phyloP scores from a whole-genome alignment of 2,888 invertebrate species.

The Ormyrus thymus region DNA sequence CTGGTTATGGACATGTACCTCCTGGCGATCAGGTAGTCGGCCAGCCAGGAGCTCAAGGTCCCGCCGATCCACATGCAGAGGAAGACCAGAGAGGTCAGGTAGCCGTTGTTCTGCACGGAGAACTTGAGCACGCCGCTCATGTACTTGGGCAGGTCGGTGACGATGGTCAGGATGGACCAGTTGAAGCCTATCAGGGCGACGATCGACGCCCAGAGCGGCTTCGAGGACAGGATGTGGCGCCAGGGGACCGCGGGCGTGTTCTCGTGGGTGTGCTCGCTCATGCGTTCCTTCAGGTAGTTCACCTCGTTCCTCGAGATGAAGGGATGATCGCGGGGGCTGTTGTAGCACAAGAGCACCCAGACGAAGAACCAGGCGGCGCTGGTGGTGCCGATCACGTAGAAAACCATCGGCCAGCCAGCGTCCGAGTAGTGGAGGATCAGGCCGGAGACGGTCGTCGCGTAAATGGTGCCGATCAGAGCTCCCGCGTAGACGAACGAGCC shows the following conservation, averaged over 20 bases:
- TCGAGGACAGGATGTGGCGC: slow-evolving; percentile 75
- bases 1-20: slow-evolving; percentile 70
- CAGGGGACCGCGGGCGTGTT: slow-evolving; percentile 68
- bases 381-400: slow-evolving; percentile 86
- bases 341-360: slow-evolving; percentile 76
- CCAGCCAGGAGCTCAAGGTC: slow-evolving; percentile 70
- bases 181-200: slow-evolving; percentile 77
- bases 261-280: slow-evolving; percentile 67
- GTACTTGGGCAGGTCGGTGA: slow-evolving; percentile 74
- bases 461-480: slow-evolving; percentile 81
- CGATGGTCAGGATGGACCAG: slow-evolving; percentile 73
- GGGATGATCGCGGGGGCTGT: slow-evolving; percentile 72
- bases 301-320: slow-evolving; percentile 71
- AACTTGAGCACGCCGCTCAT: slow-evolving; percentile 74
- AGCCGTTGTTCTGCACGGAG: slow-evolving; percentile 73
- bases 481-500: slow-evolving; percentile 89
- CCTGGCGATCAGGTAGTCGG: slow-evolving; percentile 72
- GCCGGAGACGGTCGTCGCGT: slow-evolving; percentile 82
- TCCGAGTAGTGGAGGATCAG: slow-evolving; percentile 79
- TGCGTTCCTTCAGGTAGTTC: slow-evolving; percentile 67
- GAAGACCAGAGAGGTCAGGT: slow-evolving; percentile 75
- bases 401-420: slow-evolving; percentile 85
- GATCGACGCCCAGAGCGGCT: slow-evolving; percentile 84
- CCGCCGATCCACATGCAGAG: slow-evolving; percentile 75
- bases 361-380: slow-evolving; percentile 86